phyloP scores from a whole-genome alignment of 2,113 vertebrate species.

The Cacatua alba region DNA sequence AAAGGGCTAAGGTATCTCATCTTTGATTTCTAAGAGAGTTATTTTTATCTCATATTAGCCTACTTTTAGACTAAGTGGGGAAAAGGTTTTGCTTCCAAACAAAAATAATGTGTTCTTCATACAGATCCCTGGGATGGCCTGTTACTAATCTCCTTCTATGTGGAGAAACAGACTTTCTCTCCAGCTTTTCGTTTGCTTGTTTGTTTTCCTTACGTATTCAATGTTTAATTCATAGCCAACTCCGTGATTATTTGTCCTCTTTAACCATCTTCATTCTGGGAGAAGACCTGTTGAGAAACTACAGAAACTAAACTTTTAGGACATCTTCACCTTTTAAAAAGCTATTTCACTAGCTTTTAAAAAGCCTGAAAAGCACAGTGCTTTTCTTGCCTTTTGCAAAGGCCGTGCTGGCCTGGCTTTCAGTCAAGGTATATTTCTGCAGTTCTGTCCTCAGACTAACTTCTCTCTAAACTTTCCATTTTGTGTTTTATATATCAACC shows the following conservation, averaged over 20 bases:
- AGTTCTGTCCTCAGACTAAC: neutral
- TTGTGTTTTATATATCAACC: neutral
- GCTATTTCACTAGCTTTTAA: neutral
- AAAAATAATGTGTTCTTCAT: neutral
- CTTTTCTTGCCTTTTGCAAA: neutral
- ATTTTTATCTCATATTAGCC: neutral
- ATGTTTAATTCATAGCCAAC: neutral
- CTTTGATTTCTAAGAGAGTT: neutral
- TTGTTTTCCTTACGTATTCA: neutral
- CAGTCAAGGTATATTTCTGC: neutral
- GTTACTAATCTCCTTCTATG: neutral
- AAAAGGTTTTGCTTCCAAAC: constrained; percentile 1
- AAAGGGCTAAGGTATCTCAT: neutral
- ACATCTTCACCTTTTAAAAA: neutral
- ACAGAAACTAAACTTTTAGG: neutral
- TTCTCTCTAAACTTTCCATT: neutral
- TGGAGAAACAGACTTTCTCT: neutral
- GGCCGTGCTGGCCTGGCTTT: neutral
- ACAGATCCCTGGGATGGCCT: neutral
- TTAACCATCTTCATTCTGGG: neutral
- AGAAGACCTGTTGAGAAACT: neutral
- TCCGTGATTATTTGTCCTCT: neutral
- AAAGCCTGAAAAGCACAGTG: neutral
- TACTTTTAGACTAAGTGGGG: neutral
- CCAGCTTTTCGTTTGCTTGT: neutral